A percentile compares a stretch with the other conserved stretches of the same genome.
Conservation (phyloP, 2,113 vertebrate genomes). For the Nymphicus hollandicus region DNA sequence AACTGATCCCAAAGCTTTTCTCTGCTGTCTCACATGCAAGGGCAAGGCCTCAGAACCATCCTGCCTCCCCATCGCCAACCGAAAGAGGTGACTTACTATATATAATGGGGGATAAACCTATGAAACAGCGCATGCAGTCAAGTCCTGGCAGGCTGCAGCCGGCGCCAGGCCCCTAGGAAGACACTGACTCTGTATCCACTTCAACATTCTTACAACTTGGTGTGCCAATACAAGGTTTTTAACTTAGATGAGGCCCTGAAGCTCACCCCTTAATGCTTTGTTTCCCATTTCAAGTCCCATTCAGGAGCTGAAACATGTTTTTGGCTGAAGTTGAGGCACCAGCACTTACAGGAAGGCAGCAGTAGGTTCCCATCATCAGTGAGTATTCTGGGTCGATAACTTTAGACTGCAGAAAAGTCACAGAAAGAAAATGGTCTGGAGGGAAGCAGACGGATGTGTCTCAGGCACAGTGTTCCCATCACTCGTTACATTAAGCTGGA, state of each 20-base stretch:
- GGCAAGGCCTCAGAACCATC: neutral
- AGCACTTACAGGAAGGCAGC: neutral
- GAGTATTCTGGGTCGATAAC: neutral
- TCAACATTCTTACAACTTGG: neutral
- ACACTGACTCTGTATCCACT: neutral
- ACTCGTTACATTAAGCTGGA: neutral
- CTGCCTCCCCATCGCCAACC: too few species aligned
- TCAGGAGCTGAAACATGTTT: neutral
- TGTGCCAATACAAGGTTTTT: neutral
- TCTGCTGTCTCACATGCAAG: fast-evolving
- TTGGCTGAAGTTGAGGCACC: neutral
- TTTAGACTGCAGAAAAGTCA: neutral
- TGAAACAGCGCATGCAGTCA: neutral
- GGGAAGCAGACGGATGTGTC: neutral
- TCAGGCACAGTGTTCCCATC: neutral
- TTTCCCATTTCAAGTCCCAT: neutral
- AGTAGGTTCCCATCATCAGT: neutral
- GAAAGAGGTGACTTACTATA: neutral
- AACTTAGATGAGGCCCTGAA: neutral
- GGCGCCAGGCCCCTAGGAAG: neutral
- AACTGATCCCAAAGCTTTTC: neutral
- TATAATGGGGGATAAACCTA: neutral
- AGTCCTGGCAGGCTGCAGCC: neutral
- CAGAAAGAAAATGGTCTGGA: neutral
- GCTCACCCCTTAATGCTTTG: neutral